Evolutionary conservation across 1,140 invertebrate genomes (phyloP).

Genomic region (Drosophila elegans): DNA sequence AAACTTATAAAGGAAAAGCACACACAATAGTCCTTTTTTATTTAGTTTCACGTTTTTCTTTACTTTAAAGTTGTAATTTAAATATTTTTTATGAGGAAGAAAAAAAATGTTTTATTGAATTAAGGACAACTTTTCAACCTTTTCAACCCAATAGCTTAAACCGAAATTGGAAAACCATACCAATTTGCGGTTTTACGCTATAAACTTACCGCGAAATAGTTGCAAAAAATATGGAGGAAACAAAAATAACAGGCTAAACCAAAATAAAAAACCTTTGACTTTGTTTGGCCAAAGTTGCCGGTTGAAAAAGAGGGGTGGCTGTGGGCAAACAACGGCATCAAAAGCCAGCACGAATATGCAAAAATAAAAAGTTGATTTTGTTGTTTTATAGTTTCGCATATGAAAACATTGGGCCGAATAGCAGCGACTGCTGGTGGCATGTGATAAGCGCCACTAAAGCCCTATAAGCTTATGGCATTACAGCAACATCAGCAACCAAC

Average conservation of each 20-base stretch:
- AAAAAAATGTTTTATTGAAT: not conserved
- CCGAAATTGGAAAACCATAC: conserved; percentile 45
- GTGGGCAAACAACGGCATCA: conserved; percentile 18
- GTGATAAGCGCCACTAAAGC: conserved; percentile 67
- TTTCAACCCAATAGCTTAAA: not conserved
- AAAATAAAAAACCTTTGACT: conserved; percentile 46
- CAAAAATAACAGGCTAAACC: conserved; percentile 3
- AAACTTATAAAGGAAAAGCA: too few species aligned
- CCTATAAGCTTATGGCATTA: conserved; percentile 63
- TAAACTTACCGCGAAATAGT: conserved; percentile 57
- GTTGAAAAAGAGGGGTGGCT: not conserved
- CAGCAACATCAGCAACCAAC: conserved; percentile 47
- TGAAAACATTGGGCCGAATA: conserved; percentile 44
- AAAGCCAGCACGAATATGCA: conserved; percentile 32
- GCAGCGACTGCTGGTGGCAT: conserved; percentile 38
- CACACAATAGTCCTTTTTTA: too few species aligned
- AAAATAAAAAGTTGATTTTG: conserved; percentile 37
- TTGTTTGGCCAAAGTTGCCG: conserved; percentile 27
- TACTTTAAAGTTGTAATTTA: too few species aligned
- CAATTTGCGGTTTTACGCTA: conserved; percentile 68
- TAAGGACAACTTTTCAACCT: not conserved
- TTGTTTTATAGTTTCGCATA: conserved; percentile 22
- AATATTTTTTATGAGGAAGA: not conserved
- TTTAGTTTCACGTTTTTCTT: too few species aligned
- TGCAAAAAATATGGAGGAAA: conserved; percentile 25